Conservation (phyloP, 2,888 invertebrate genomes). For the Ethmia dodecea region DNA sequence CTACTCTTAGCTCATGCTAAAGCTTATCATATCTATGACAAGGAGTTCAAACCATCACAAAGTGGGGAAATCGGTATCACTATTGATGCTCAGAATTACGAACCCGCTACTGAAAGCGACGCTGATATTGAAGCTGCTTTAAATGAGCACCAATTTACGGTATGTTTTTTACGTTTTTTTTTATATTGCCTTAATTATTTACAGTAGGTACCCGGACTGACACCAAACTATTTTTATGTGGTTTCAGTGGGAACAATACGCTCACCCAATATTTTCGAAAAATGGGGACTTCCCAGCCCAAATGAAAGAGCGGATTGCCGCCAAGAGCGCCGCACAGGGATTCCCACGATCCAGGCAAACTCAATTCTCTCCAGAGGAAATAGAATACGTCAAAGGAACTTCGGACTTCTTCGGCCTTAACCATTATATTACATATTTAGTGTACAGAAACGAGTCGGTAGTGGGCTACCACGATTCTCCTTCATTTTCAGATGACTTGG, state of each 20-base stretch:
- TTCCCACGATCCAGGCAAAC: slow-evolving; percentile 76
- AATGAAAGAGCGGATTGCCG: slow-evolving; percentile 74
- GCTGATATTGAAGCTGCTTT: slow-evolving; percentile 15
- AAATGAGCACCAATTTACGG: slow-evolving; percentile 60
- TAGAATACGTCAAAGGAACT: slow-evolving; percentile 70
- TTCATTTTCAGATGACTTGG: slow-evolving; percentile 32
- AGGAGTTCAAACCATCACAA: slow-evolving; percentile 33
- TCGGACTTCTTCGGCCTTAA: slow-evolving; percentile 85
- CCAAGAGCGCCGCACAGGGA: slow-evolving; percentile 76
- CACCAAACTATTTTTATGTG: background rate
- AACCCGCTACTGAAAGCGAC: slow-evolving; percentile 45
- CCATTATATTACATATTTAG: slow-evolving; percentile 76
- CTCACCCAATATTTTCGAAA: slow-evolving; percentile 78
- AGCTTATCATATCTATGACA: slow-evolving; percentile 48
- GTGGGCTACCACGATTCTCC: slow-evolving; percentile 22
- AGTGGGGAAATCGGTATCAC: slow-evolving; percentile 27
- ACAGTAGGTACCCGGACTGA: no score
- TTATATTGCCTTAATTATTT: background rate
- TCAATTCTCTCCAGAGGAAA: slow-evolving; percentile 76
- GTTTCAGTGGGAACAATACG: slow-evolving; percentile 74
- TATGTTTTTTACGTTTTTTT: slow-evolving; percentile 25
- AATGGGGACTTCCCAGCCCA: slow-evolving; percentile 79
- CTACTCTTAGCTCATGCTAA: slow-evolving; percentile 72
- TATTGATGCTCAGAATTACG: slow-evolving; percentile 20
- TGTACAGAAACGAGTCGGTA: slow-evolving; percentile 39